Base-by-base conservation (phyloP, 1,140 invertebrate genomes). In the Manduca sexta region DNA sequence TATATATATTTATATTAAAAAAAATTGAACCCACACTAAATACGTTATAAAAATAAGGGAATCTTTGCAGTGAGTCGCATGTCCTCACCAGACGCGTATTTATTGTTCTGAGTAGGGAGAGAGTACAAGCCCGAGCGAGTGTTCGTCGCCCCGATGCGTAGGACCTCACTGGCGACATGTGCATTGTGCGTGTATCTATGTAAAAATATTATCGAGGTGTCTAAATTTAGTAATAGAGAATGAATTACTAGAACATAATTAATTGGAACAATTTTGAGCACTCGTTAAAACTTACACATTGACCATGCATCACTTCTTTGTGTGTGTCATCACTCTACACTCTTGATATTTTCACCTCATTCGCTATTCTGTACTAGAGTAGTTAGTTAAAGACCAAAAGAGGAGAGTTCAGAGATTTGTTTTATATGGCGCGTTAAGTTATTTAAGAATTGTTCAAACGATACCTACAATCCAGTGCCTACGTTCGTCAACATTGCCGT, bases 261-360 rank as follows among this genome's bases (percentile, higher is more conserved):
- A 76, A 75, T 84, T 79, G 78, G 70, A 80, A 69, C 74, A 81
- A 78, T 79, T 79, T 80, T 64, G 65, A 81, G 81, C 81, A 84
- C 81, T 84, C 72, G 81, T 84, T 84, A 84, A 84, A 81, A 75
- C 74, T 82, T 74, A 84, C 81, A 84, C 81, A 83, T 79, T 82
- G 74, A 70, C 77, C 81, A 72, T 81, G 68, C 69, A 74, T 76
- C 74, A 68, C 78, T 82, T 80, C 78, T 77, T 18, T 78, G 69
- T 63, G 71, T 65, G 58, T 75, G 74, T 79, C 69, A 67, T 17
- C 41, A 71, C 66, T 76, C 61, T 74, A 49, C 65, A 71, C 61
- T 75, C 74, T 75, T 69, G 54, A 26, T 71, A 73, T 80, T 70
- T 79, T 79, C 70, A 72, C 73, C 7, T 77, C 66, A 63, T 71